Percentiles rank a stretch among this genome's conserved stretches.
Evolutionary conservation across 2,888 invertebrate genomes (phyloP).

Genomic region (Leptogaster cylindrica): DNA sequence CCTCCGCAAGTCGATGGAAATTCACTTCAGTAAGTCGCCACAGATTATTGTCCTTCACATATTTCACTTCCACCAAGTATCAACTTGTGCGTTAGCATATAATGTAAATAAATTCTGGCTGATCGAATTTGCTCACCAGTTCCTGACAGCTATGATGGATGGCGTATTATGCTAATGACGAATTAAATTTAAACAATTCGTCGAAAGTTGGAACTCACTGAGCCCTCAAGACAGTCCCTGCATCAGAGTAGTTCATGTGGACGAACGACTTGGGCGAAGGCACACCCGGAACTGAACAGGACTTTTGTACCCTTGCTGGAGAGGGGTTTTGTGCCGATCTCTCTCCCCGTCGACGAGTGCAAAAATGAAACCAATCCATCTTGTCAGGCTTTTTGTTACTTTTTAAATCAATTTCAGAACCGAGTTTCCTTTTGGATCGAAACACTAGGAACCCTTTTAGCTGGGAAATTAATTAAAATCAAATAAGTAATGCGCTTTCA

Average conservation of each 20-base stretch:
- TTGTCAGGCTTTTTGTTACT: constrained; percentile 32
- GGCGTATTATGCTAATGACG: constrained; percentile 50
- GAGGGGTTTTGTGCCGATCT: neutral
- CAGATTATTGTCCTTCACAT: neutral
- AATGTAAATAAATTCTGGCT: constrained; percentile 48
- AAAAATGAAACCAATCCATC: constrained; percentile 38
- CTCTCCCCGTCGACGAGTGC: neutral
- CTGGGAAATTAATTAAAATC: constrained; percentile 41
- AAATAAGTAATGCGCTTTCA: constrained; percentile 39
- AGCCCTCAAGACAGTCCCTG: constrained; percentile 25
- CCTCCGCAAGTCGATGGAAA: constrained; percentile 15
- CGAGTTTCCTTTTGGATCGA: neutral
- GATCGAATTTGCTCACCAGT: constrained; percentile 49
- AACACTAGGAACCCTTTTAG: constrained; percentile 33
- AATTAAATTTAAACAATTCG: constrained; percentile 49
- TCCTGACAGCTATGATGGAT: constrained; percentile 50
- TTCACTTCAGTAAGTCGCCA: neutral
- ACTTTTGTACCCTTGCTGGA: neutral
- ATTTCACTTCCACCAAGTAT: neutral
- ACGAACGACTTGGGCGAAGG: too few relatives aligned
- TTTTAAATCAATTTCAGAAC: constrained; percentile 29
- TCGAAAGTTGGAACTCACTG: constrained; percentile 25
- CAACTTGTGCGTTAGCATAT: constrained; percentile 42
- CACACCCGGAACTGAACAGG: neutral
- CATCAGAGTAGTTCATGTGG: constrained; percentile 18